Percentiles rank a stretch among this genome's conserved stretches.
Conservation (phyloP, 2,113 vertebrate genomes). For the Noctilio leporinus region DNA sequence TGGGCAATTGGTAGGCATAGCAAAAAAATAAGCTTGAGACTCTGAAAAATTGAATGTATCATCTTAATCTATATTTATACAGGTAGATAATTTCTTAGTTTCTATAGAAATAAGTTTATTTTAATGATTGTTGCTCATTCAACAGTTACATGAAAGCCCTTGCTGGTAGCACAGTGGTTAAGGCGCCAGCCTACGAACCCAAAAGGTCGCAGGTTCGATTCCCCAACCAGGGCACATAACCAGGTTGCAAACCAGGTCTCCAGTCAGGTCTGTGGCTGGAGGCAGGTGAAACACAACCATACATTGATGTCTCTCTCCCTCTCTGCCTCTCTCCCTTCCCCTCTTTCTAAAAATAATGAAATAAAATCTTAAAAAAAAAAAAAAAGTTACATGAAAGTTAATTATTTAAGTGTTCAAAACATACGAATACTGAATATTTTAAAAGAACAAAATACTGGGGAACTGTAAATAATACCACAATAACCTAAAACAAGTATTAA, state of each 20-base stretch:
- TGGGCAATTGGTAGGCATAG: neutral
- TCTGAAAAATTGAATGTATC: slow-evolving; percentile 13
- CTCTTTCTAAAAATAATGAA: too few relatives aligned
- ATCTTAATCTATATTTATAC: neutral
- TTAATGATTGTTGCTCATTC: neutral
- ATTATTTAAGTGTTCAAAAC: neutral
- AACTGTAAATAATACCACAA: neutral
- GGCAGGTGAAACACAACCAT: too few relatives aligned
- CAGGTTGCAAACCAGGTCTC: too few relatives aligned
- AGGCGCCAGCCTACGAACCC: too few relatives aligned
- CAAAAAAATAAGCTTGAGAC: slow-evolving; percentile 11
- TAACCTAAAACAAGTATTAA: neutral
- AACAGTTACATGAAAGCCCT: neutral
- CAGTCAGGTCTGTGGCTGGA: too few relatives aligned
- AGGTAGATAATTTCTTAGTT: neutral
- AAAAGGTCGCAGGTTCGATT: too few relatives aligned
- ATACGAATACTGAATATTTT: neutral
- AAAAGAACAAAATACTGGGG: slow-evolving; percentile 15
- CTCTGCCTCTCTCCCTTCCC: too few relatives aligned
- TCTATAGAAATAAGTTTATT: slow-evolving; percentile 7
- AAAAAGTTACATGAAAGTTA: neutral
- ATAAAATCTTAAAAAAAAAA: too few relatives aligned
- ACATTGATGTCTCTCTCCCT: too few relatives aligned
- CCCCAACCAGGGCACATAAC: too few relatives aligned
- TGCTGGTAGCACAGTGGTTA: too few relatives aligned